Base-by-base conservation (phyloP, 1,140 invertebrate species). In the Macrobrachium nipponense region DNA sequence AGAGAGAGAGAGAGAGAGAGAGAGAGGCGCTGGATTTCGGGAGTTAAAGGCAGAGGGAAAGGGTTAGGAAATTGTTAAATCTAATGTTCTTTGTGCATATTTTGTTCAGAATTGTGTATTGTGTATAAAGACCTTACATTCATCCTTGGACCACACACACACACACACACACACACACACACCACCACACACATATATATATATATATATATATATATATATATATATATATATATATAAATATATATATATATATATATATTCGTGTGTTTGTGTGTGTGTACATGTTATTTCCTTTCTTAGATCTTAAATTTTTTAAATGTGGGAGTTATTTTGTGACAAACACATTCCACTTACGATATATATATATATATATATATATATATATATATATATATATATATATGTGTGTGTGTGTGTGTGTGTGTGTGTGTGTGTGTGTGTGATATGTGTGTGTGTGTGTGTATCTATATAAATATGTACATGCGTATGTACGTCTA, bases 121-220 rank as follows among this genome's bases (percentile, higher is more conserved):
- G 8, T 68, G n/a, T 68, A n/a, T 36, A 36, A 36, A 36, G 27
- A 36, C 23, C 20, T 68, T 70, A 7, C 27, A 4, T 70, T 1
- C 7, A 27, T 70, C 0, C 20, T 7, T 27, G n/a, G n/a, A n/a
- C n/a, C n/a, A n/a, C 20, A 27, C 27, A n/a, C 8, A 27, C 20
- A 4, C 7, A 6, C 5, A 27, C 20, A 27, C 8, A 27, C 8
- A 27, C n/a, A n/a, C 20, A 23, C 20, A 23, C 10, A n/a, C 11
- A 27, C 27, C 8, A 51, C 8, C n/a, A n/a, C n/a, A n/a, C n/a
- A n/a, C n/a, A 66, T 66, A 66, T 66, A 66, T 66, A 17, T 27
- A 66, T 66, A 66, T 66, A 66, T 66, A 66, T 66, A 66, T 66
- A 66, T 66, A 66, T 66, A 66, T 66, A 66, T 66, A 66, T 66